These are phyloP conservation scores for Manis pentadactyla DNA, from an alignment of 2,797 vertebrate species.

Conservation along the genomic window DNA sequence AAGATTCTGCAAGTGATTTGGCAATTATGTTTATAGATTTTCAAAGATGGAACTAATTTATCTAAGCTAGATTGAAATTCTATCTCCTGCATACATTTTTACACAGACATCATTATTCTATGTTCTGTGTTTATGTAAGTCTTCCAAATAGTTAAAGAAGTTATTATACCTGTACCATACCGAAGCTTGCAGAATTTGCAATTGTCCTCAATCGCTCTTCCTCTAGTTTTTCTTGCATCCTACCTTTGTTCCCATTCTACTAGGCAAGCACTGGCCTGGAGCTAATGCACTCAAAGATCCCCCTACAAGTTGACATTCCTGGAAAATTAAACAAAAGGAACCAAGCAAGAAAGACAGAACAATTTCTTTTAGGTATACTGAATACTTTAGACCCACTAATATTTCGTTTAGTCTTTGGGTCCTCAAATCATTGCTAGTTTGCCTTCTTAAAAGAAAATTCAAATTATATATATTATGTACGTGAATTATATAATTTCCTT, in stretches of 20 bases:
- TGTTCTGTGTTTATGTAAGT: constrained; percentile 3
- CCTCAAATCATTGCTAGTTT: constrained; percentile 38
- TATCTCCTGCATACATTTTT: not conserved
- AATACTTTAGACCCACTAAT: constrained; percentile 38
- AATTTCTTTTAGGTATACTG: constrained; percentile 8
- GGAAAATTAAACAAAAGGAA: constrained; percentile 47
- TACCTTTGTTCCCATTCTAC: constrained; percentile 42
- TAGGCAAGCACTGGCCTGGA: constrained; percentile 13
- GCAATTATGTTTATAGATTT: not conserved
- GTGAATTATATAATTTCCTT: not conserved
- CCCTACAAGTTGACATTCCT: not conserved
- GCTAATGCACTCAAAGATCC: not conserved
- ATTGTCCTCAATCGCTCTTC: not conserved
- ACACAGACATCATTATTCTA: not conserved
- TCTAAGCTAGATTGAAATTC: not conserved
- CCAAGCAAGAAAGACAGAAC: not conserved
- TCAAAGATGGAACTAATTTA: not conserved
- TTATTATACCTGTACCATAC: not conserved
- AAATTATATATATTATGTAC: no score
- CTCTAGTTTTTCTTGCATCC: not conserved
- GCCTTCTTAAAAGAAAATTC: not conserved
- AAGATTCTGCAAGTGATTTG: not conserved
- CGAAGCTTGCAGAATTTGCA: not conserved
- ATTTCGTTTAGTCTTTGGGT: constrained; percentile 6
- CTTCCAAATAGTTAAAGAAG: not conserved